phyloP scores from a whole-genome alignment of 2,113 vertebrate genomes.

The Semnornis frantzii region DNA sequence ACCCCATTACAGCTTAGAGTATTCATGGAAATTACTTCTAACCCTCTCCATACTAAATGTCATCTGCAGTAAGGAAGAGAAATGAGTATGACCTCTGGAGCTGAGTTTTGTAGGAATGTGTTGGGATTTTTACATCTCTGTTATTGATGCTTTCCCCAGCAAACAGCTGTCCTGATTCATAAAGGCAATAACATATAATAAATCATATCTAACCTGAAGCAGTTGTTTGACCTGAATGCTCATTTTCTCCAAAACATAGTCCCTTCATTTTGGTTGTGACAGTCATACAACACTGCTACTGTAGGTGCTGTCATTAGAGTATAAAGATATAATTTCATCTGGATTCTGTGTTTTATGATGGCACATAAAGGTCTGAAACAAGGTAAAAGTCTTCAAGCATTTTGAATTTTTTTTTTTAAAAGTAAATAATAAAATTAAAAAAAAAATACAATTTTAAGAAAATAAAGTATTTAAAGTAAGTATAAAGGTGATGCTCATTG shows the following conservation, averaged over 20 bases:
- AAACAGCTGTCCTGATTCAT: background rate
- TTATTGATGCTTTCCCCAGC: background rate
- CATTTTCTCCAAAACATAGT: background rate
- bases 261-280: background rate
- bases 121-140: background rate
- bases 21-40: background rate
- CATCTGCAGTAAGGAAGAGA: background rate
- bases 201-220: background rate
- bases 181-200: background rate
- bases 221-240: background rate
- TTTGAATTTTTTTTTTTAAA: background rate
- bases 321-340: background rate
- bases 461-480: too few species aligned
- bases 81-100: background rate
- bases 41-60: background rate
- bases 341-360: background rate
- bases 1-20: background rate
- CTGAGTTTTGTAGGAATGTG: background rate
- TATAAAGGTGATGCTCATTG: background rate
- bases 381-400: background rate
- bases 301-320: background rate
- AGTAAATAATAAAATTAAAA: too few species aligned
- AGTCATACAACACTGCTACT: background rate
- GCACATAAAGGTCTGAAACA: background rate
- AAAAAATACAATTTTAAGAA: too few species aligned